These are phyloP conservation scores for Limnephilus auricula DNA, from an alignment of 2,888 invertebrate species.

Conservation along the genomic window DNA sequence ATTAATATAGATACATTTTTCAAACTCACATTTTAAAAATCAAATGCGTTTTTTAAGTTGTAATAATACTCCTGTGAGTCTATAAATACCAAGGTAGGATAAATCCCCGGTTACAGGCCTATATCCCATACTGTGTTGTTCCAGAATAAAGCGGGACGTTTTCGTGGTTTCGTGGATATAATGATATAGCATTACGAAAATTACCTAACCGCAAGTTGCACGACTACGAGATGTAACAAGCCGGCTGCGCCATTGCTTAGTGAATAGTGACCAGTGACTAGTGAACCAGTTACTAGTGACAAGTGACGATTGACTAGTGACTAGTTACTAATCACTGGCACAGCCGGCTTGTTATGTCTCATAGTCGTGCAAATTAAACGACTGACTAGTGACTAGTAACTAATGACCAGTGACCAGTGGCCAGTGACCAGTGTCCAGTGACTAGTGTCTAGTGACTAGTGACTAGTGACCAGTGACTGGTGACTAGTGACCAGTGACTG, in stretches of 20 bases:
- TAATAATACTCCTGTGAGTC: background rate
- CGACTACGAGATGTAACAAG: background rate
- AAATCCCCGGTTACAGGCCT: background rate
- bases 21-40: background rate
- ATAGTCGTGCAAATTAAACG: too few species aligned
- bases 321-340: too few species aligned
- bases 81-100: background rate
- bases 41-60: background rate
- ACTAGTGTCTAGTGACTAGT: background rate
- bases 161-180: conserved; percentile 50
- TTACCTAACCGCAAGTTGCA: conserved; percentile 38
- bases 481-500: too few species aligned
- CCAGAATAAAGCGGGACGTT: conserved; percentile 24
- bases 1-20: too few species aligned
- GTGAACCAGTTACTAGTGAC: too few species aligned
- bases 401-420: too few species aligned
- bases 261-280: too few species aligned
- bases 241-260: background rate
- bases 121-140: background rate
- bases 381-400: too few species aligned
- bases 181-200: conserved; percentile 54
- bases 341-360: too few species aligned
- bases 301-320: too few species aligned
- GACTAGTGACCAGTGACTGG: background rate
- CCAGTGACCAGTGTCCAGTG: too few species aligned